Evolutionary conservation across 2,113 vertebrate species (phyloP), one percentile per base, ranked within the genome.

Genomic region (Microtus ochrogaster): DNA sequence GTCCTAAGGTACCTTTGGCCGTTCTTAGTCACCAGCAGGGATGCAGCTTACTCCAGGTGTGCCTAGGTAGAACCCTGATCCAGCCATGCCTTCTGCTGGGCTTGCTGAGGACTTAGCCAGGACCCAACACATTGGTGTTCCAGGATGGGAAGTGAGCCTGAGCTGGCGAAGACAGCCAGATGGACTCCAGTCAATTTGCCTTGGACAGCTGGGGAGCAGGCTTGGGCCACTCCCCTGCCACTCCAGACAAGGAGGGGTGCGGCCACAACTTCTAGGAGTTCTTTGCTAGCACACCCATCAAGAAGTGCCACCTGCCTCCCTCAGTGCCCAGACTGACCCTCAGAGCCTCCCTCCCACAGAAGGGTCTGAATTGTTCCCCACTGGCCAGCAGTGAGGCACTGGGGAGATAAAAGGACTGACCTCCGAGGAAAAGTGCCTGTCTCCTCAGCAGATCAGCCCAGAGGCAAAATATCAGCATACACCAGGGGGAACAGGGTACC

Each of bases 141-240:
- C 66, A 17, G 88, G 66, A 91, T 55, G 94, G 96, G 89, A 97
- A 89, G 81, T 73, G 36, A 79, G 92, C 95, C 63, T 87, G 85
- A 65, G 36, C 39, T 3, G 4, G 87, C 47, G 76, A 26, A 74
- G 55, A 94, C 41, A 91, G 96, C 96, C 97, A 97, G 96, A 97
- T 97, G 97, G 96, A 96, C 97, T 97, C 44, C 91, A 94, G 96
- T 97, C 82, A 10, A 26, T 89, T 94, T 83, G 94, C 94, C 73
- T 92, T 44, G 33, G 97, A 97, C 97, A 97, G 97, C 97, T 98
- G 97, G 96, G 92, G 94, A 97, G 78, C 96, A 96, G 95, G 94
- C 95, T 39, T 44, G 30, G 77, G 92, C 72, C 81, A 92, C 94
- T 47, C 83, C 85, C 83, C 85, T 11, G 7, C 26, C 72, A 11